Base-by-base conservation (phyloP, 2,113 vertebrate genomes). In the Solea solea region DNA sequence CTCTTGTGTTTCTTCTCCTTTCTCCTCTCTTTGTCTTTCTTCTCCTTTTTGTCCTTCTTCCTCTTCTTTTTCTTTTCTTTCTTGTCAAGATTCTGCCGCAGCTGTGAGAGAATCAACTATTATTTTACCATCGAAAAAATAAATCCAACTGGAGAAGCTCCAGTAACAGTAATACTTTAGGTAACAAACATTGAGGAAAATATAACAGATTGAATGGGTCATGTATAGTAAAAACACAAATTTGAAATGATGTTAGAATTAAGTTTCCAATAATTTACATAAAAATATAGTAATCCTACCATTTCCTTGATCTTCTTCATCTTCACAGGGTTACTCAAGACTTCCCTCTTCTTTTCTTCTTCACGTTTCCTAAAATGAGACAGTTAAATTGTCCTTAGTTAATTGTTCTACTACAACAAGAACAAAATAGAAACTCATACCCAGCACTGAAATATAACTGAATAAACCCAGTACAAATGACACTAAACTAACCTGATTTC, bases 261-360 rank as follows among this genome's bases (percentile, higher is more conserved):
- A 11, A 34, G 2, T 34, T 21, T 11, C 21, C 2, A 40, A 51
- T 9, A 27, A 12, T 10, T 8, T 9, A 1, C 52, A 40, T 13
- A 46, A 21, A 61, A 28, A 28, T 9, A 42, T 1, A 56, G 0
- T 8, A 2, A 57, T 34, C 93, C 86, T 88, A 99, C 97, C 95
- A 99, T 80, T 72, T 95, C 95, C 90, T 96, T 96, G 79, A 99
- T 99, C 85, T 96, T 98, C 93, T 95, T 99, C 98, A 99, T 99
- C 91, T 99, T 99, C 45, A 99, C 96, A 0, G 98, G 98, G 65
- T 99, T 99, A 15, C 95, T 97, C 62, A 99, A 70, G 53, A 98
- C 94, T 52, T 97, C 96, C 83, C 96, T 96, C 83, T 97, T 99
- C 91, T 97, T 97, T 48, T 96, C 96, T 53, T 99, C 96, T 44